These are phyloP conservation scores for Seladonia tumulorum DNA, from an alignment of 2,888 invertebrate species.

Conservation along the genomic window DNA sequence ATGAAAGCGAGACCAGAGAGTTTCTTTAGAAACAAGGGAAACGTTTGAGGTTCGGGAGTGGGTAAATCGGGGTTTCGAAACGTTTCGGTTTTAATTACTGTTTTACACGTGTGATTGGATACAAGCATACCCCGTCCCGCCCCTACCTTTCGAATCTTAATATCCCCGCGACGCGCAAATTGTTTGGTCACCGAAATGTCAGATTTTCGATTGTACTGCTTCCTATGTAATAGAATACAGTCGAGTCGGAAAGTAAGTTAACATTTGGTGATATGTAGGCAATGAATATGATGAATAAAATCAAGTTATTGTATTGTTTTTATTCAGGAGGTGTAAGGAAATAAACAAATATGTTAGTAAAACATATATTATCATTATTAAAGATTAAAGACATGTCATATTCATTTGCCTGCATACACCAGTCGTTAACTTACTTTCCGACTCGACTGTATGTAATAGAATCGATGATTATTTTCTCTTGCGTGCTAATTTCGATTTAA, in stretches of 20 bases:
- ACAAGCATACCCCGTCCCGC: not conserved
- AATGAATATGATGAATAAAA: no score
- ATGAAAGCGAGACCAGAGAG: conserved; percentile 45
- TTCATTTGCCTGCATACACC: no score
- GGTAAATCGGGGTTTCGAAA: conserved; percentile 10
- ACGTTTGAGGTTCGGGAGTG: not conserved
- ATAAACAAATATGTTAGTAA: no score
- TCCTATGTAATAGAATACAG: not conserved
- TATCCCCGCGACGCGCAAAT: no score
- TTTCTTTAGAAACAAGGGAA: conserved; percentile 14
- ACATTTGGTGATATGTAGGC: no score
- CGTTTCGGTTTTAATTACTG: not conserved
- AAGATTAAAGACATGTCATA: no score
- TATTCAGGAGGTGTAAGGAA: no score
- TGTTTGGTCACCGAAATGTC: no score
- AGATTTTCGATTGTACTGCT: not conserved
- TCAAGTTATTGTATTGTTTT: no score
- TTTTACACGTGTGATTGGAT: not conserved
- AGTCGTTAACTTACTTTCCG: no score
- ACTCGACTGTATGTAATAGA: not conserved
- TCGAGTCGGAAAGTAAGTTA: no score
- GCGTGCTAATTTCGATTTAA: not conserved
- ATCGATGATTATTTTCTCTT: not conserved
- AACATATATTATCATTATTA: no score
- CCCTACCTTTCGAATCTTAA: not conserved